Percentiles rank a stretch among this genome's conserved stretches.
phyloP scores from a whole-genome alignment of 2,113 vertebrate genomes.

The Cepphus grylle region DNA sequence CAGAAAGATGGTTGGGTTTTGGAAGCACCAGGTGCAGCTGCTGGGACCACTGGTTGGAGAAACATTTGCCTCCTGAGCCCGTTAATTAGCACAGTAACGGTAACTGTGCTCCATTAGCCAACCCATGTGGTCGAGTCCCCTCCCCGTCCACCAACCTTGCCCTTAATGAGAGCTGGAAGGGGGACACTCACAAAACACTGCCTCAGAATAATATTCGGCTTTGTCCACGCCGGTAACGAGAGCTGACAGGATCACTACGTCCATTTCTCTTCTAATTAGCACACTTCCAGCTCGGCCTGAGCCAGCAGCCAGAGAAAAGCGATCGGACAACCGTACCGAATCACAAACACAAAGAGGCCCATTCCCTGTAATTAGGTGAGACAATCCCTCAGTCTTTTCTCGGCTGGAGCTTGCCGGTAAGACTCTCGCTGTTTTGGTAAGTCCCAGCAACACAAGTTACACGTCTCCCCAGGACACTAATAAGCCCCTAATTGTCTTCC shows the following conservation, averaged over 20 bases:
- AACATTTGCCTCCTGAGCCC: constrained; percentile 66
- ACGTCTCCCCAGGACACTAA: constrained; percentile 86
- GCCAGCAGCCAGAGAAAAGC: constrained; percentile 84
- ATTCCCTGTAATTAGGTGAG: constrained; percentile 91
- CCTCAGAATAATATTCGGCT: constrained; percentile 96
- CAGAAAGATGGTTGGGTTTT: constrained; percentile 5
- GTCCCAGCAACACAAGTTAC: constrained; percentile 86
- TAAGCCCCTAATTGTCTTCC: constrained; percentile 90
- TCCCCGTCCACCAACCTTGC: constrained; percentile 71
- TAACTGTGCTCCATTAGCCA: constrained; percentile 72
- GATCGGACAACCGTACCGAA: constrained; percentile 95
- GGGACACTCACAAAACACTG: constrained; percentile 91
- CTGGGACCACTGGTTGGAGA: constrained; percentile 36
- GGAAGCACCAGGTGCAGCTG: constrained; percentile 63
- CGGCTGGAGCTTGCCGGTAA: constrained; percentile 89
- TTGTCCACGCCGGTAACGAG: constrained; percentile 89
- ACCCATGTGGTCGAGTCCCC: constrained; percentile 70
- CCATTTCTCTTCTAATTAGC: constrained; percentile 99
- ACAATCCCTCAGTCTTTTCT: constrained; percentile 94
- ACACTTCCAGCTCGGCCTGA: constrained; percentile 88
- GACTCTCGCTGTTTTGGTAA: constrained; percentile 83
- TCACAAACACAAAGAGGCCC: constrained; percentile 92
- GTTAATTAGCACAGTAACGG: constrained; percentile 79
- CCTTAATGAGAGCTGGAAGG: constrained; percentile 92
- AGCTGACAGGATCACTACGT: constrained; percentile 96